Percentiles rank a stretch among this genome's conserved stretches.
These are phyloP conservation scores for Frankliniella fusca DNA, from an alignment of 2,888 invertebrate species.

Conservation along the genomic window DNA sequence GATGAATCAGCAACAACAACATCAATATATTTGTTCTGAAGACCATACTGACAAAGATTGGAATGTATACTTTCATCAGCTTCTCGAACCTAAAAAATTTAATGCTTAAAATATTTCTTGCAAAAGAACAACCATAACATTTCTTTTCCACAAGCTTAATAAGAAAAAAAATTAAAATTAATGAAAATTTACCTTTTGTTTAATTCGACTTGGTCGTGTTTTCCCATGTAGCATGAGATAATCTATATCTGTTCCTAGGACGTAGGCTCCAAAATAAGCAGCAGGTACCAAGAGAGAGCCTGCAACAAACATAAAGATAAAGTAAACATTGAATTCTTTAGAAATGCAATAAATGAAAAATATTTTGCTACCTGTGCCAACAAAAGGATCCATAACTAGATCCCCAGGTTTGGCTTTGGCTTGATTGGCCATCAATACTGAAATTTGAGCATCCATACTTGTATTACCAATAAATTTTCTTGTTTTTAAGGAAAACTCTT, in stretches of 20 bases:
- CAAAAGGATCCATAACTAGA: slow-evolving; percentile 91
- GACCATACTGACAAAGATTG: slow-evolving; percentile 86
- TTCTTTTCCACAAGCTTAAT: neutral
- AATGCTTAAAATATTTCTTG: neutral
- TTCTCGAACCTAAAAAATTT: neutral
- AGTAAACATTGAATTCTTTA: neutral
- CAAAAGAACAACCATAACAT: neutral
- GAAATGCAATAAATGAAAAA: slow-evolving; percentile 28
- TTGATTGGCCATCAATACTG: slow-evolving; percentile 94
- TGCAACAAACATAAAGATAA: slow-evolving; percentile 35
- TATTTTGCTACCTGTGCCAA: slow-evolving; percentile 54
- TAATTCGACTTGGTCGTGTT: slow-evolving; percentile 68
- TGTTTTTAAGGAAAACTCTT: slow-evolving; percentile 76
- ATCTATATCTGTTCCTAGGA: slow-evolving; percentile 89
- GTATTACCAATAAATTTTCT: slow-evolving; percentile 97
- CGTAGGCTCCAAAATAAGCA: slow-evolving; percentile 81
- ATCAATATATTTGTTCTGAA: slow-evolving; percentile 72
- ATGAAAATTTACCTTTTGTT: slow-evolving; percentile 40
- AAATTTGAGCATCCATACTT: slow-evolving; percentile 94
- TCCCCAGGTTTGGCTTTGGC: slow-evolving; percentile 68
- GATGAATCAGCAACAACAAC: slow-evolving; percentile 91
- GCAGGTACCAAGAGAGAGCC: slow-evolving; percentile 80
- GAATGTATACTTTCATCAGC: slow-evolving; percentile 78
- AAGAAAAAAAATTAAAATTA: neutral
- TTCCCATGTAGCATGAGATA: slow-evolving; percentile 88